phyloP scores from a whole-genome alignment of 2,888 invertebrate genomes.

The Ectemnius lituratus region DNA sequence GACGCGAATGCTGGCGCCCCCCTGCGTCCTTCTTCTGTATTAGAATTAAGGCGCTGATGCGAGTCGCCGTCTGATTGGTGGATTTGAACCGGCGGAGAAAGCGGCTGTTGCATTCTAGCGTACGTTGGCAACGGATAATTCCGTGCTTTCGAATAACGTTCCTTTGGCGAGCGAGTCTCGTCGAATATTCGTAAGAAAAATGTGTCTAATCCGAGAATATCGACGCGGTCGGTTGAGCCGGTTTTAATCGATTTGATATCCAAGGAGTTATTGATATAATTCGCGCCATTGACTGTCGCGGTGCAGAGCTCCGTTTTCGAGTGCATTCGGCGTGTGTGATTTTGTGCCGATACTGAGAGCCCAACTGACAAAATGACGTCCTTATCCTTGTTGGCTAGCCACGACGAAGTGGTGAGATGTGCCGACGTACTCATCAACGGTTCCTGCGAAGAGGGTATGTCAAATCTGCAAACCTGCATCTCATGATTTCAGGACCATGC shows the following conservation, averaged over 20 bases:
- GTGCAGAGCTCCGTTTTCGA: background rate
- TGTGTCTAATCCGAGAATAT: conserved; percentile 6
- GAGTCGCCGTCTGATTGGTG: conserved; percentile 28
- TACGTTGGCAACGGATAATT: conserved; percentile 42
- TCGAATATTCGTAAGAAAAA: conserved; percentile 12
- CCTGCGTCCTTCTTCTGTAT: too few species aligned
- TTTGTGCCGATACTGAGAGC: background rate
- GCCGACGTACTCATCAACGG: conserved; percentile 83
- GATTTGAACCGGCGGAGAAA: conserved; percentile 39
- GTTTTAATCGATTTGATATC: conserved; percentile 8
- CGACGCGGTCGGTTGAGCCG: background rate
- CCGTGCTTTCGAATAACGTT: background rate
- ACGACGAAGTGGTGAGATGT: conserved; percentile 86
- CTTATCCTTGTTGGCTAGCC: conserved; percentile 84
- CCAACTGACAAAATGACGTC: conserved; percentile 64
- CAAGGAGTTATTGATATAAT: background rate
- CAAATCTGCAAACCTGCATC: too few species aligned
- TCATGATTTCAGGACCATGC: background rate
- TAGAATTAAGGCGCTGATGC: too few species aligned
- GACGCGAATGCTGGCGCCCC: too few species aligned
- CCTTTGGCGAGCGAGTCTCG: background rate
- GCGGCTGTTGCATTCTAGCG: conserved; percentile 28
- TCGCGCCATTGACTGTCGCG: too few species aligned
- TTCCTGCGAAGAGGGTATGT: conserved; percentile 84
- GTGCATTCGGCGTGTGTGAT: conserved; percentile 10